Evolutionary conservation across 2,888 invertebrate genomes (phyloP), one percentile per base, ranked within the genome.

Genomic region (Calliphora vomitoria): DNA sequence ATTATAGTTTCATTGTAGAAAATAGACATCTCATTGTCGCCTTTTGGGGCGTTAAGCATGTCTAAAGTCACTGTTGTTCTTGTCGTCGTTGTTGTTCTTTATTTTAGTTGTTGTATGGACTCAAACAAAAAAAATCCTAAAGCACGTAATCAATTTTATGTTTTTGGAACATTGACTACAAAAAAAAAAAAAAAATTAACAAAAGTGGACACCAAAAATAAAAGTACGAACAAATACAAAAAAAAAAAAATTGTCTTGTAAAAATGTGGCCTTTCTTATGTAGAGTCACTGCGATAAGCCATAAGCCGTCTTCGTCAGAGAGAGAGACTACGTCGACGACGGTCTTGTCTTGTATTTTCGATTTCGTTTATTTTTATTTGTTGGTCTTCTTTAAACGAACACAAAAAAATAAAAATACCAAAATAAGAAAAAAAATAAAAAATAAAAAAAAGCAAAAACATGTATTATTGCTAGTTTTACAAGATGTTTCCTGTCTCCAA

Each of bases 401-500:
- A 68, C 1, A 35, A 58, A 35, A 38, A 58, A 10, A 50, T 64
- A 13, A 4, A 44, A 35, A 35, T 35, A 35, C 35, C 35, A 38
- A 64, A 91, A 25, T 25, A 8, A 44, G 4, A 20, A 47, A 1
- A 10, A 60, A 18, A 47, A n/a, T n/a, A n/a, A n/a, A n/a, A n/a
- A n/a, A n/a, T n/a, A n/a, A 50, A 44, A 75, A 82, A 76, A 76
- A 71, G n/a, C 31, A n/a, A 76, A 92, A 92, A 91, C 91, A 91
- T 93, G 93, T 92, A 89, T 89, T 91, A 90, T 91, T 90, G 91
- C 92, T 91, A 90, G 93, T 93, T 93, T 92, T 92, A 93, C 93
- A 93, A 92, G 92, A 92, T 93, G 93, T 93, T 93, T 93, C 93
- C 93, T 93, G 93, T 93, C 93, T 91, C 91, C 92, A 91, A 91